Evolutionary conservation across 2,888 invertebrate species (phyloP).

Genomic region (Eilema depressum): DNA sequence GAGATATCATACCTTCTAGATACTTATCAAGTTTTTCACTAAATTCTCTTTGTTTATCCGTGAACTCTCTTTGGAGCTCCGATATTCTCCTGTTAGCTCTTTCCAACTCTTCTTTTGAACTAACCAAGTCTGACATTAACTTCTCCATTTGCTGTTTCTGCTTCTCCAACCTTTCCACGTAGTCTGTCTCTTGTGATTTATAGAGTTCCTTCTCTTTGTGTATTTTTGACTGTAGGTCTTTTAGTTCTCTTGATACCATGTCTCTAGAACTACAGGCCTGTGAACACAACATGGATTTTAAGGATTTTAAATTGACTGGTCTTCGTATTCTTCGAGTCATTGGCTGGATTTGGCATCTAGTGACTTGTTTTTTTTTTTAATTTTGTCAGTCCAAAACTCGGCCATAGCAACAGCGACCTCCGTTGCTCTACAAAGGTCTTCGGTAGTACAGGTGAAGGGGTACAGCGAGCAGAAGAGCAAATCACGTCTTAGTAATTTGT

Average conservation of each 20-base stretch:
- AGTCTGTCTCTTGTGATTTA: slow-evolving; percentile 78
- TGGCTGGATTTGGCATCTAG: too few relatives aligned
- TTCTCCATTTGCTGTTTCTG: slow-evolving; percentile 85
- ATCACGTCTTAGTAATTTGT: too few relatives aligned
- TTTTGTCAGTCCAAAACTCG: too few relatives aligned
- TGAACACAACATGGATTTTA: too few relatives aligned
- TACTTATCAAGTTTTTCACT: slow-evolving; percentile 78
- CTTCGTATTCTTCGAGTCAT: too few relatives aligned
- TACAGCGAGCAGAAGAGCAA: too few relatives aligned
- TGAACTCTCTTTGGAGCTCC: slow-evolving; percentile 84
- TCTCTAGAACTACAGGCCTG: slow-evolving; percentile 88
- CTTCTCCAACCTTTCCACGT: slow-evolving; percentile 79
- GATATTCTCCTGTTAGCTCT: slow-evolving; percentile 86
- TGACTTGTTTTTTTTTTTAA: too few relatives aligned
- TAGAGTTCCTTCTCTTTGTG: slow-evolving; percentile 75
- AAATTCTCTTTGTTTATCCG: slow-evolving; percentile 85
- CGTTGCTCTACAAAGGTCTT: too few relatives aligned
- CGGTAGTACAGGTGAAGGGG: too few relatives aligned
- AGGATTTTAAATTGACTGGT: too few relatives aligned
- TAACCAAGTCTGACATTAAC: slow-evolving; percentile 78
- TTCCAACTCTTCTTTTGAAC: slow-evolving; percentile 84
- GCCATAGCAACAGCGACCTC: too few relatives aligned
- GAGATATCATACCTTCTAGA: slow-evolving; percentile 66
- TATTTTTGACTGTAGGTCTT: slow-evolving; percentile 78
- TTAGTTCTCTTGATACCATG: slow-evolving; percentile 85